phyloP scores from a whole-genome alignment of 2,113 vertebrate species.

The Heliornis fulica region DNA sequence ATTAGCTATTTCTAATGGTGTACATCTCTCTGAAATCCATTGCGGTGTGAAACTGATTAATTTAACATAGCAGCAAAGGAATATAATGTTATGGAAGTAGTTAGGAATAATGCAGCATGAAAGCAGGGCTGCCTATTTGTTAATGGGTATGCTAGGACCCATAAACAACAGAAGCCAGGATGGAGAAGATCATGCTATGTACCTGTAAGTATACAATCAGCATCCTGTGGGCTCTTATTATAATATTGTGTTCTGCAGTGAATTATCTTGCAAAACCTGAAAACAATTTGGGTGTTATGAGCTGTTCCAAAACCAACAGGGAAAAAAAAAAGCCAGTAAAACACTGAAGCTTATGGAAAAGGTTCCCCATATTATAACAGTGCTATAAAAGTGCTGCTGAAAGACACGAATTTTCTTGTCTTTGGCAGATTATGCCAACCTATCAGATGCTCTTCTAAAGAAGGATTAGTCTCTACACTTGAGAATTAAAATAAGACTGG shows the following conservation, averaged over 20 bases:
- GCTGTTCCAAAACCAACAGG: neutral
- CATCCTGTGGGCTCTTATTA: neutral
- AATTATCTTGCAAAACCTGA: neutral
- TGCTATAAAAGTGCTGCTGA: neutral
- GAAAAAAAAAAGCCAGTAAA: accelerated
- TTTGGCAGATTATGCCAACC: neutral
- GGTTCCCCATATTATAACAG: neutral
- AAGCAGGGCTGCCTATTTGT: neutral
- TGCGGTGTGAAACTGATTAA: neutral
- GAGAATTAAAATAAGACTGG: neutral
- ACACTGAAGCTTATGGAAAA: neutral
- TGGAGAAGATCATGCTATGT: neutral
- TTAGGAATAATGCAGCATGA: neutral
- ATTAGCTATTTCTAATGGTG: neutral
- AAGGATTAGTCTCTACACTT: neutral
- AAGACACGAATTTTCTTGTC: neutral
- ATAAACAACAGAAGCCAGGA: neutral
- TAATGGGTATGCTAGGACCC: neutral
- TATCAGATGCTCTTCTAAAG: neutral
- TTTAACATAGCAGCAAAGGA: neutral
- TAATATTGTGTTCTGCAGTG: neutral
- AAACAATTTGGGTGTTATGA: neutral
- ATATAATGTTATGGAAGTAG: neutral
- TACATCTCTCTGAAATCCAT: neutral
- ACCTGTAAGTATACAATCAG: neutral